A percentile compares a stretch with the other conserved stretches of the same genome.
Conservation (phyloP, 2,113 vertebrate species). For the Pyxicephalus adspersus region DNA sequence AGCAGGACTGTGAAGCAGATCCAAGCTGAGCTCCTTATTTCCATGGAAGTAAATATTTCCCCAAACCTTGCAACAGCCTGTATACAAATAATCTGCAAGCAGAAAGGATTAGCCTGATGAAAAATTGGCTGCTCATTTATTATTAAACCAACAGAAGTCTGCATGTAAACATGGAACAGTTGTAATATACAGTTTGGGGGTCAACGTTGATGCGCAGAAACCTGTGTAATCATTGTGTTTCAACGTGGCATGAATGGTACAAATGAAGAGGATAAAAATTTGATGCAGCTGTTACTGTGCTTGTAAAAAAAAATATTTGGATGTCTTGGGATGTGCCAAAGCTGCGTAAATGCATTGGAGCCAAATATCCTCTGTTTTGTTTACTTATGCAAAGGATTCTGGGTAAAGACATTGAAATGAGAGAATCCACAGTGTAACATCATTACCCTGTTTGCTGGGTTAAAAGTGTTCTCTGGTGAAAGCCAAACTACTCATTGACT, state of each 20-base stretch:
- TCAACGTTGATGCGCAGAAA: background rate
- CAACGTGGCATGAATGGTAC: conserved; percentile 58
- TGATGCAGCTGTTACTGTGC: conserved; percentile 20
- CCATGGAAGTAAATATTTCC: background rate
- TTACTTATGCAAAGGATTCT: background rate
- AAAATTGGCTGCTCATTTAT: too few species aligned
- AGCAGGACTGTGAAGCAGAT: too few species aligned
- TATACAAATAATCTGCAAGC: background rate
- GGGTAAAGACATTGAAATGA: too few species aligned
- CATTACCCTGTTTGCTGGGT: too few species aligned
- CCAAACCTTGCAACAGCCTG: background rate
- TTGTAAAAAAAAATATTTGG: conserved; percentile 12
- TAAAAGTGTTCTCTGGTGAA: too few species aligned
- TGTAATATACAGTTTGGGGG: background rate
- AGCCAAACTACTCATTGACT: too few species aligned
- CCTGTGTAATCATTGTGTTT: background rate
- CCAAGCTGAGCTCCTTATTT: too few species aligned
- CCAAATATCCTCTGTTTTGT: background rate
- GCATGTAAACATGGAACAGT: background rate
- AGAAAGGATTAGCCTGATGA: background rate
- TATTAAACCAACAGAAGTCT: too few species aligned
- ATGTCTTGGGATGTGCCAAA: background rate
- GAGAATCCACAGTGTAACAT: background rate
- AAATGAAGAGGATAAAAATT: conserved; percentile 2
- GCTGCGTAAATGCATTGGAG: background rate